Evolutionary conservation across 1,140 invertebrate genomes (phyloP), one percentile per base, ranked within the genome.

Genomic region (Coboldia fuscipes): DNA sequence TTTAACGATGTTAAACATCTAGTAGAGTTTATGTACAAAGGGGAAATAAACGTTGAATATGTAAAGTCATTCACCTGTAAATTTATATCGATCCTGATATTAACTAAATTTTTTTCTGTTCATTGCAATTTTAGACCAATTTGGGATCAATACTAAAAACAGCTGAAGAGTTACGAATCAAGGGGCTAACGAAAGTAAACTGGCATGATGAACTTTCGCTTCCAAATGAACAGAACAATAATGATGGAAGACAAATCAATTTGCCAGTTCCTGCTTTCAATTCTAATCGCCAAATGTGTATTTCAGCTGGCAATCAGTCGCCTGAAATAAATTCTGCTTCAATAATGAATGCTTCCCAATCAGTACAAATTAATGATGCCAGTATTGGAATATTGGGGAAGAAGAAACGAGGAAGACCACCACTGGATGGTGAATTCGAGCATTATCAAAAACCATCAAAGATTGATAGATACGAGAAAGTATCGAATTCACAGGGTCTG

Each of bases 21-120:
- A 33, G 77, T 92, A 34, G 80, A 88, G 50, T 92, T 90, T 52
- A 92, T 92, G 84, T 92, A 92, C 57, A 83, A 83, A 52, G 86
- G 86, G 42, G 85, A 92, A 66, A 89, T 92, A 48, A 89, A 86
- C 63, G 83, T 92, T 39, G 81, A 85, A 52, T 83, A 86, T 59
- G 81, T 83, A 61, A 75, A 73, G 72, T 42, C 29, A 17, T 36
- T 39, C 38, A 1, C 17, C 23, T 16, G n/a, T 21, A 19, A 14
- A 3, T 7, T 23, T 31, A 13, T 9, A 10, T 29, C 24, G 30
- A 4, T 32, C 10, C 23, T 21, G 15, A 20, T 28, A 22, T 30
- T 30, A 33, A 26, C 22, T 2, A 23, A 12, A 30, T 28, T 35
- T 37, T 37, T 24, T 22, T 34, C 17, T 35, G 8, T 8, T 34